Base-by-base conservation (phyloP, 1,140 invertebrate species). In the Cryptotermes secundus region DNA sequence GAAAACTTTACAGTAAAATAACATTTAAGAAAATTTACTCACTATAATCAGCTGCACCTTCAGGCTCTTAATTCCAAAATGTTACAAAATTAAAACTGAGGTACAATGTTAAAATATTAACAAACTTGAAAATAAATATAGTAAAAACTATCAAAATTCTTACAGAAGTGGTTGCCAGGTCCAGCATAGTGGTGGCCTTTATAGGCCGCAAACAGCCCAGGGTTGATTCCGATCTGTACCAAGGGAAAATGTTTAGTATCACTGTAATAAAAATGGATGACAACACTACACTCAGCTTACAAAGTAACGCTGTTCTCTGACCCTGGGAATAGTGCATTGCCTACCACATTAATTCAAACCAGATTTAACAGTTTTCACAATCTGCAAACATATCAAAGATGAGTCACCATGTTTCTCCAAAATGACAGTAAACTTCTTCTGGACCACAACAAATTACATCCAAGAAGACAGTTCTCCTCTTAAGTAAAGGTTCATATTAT, bases 121-220 rank as follows among this genome's bases (percentile, higher is more conserved):
- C 59, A n/a, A 81, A 42, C 80, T 36, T 81, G n/a, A 81, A 24
- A 81, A 34, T 12, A 81, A 10, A 49, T 31, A 35, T 31, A 83
- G 83, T 35, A 72, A 83, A 59, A n/a, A 81, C 36, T 81, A 82
- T 82, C 35, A 83, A 31, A 84, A 38, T 84, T 79, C 94, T 94
- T 91, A 95, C 98, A 99, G 90, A 99, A 99, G 92, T 99, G 98
- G 92, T 99, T 99, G 49, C 98, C 98, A 83, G 97, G 98, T 82
- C 98, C 98, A 80, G 98, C 98, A 92, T 99, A 99, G 90, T 99
- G 98, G 91, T 99, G 98, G 16, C 98, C 97, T 90, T 98, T 98
- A 91, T 98, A 98, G 83, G 98, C 98, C 84, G 98, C 97, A 91
- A 98, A 98, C 86, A 99, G 91, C 6, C 98, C 97, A 72, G 98